phyloP scores from a whole-genome alignment of 2,888 invertebrate genomes.

The Microdon myrmicae region DNA sequence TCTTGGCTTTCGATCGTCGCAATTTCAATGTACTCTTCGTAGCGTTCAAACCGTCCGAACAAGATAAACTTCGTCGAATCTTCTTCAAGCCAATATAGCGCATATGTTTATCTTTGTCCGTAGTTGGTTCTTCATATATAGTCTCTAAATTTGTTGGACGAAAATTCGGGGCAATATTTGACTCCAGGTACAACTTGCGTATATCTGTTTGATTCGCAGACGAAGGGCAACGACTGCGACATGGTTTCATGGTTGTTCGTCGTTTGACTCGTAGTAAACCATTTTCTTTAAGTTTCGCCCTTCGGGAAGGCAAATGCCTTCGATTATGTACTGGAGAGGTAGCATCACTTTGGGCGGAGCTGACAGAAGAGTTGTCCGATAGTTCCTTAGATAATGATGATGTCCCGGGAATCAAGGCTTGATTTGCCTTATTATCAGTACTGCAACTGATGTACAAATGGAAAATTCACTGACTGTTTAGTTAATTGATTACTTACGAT shows the following conservation, averaged over 20 bases:
- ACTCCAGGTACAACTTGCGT: constrained; percentile 59
- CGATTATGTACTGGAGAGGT: no score
- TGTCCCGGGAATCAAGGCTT: no score
- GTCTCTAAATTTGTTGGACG: constrained; percentile 61
- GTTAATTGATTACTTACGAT: constrained; percentile 57
- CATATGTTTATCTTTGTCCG: constrained; percentile 53
- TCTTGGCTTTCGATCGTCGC: constrained; percentile 61
- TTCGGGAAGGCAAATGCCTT: constrained; percentile 58
- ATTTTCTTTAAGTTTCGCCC: constrained; percentile 58
- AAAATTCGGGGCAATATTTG: constrained; percentile 60
- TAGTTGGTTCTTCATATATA: constrained; percentile 61
- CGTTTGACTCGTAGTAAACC: constrained; percentile 57
- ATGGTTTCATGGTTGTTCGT: constrained; percentile 59
- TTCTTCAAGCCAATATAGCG: constrained; percentile 59
- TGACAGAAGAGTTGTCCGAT: no score
- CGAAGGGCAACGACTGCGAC: constrained; percentile 16
- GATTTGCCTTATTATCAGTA: no score
- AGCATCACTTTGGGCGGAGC: no score
- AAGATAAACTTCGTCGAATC: constrained; percentile 58
- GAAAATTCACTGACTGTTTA: no score
- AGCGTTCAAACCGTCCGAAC: constrained; percentile 59
- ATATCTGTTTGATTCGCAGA: constrained; percentile 53
- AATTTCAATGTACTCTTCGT: constrained; percentile 61
- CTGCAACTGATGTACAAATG: no score
- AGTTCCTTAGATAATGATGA: no score